A percentile compares a stretch with the other conserved stretches of the same genome.
Evolutionary conservation across 2,797 vertebrate species (phyloP).

Genomic region (Peromyscus aztecus): DNA sequence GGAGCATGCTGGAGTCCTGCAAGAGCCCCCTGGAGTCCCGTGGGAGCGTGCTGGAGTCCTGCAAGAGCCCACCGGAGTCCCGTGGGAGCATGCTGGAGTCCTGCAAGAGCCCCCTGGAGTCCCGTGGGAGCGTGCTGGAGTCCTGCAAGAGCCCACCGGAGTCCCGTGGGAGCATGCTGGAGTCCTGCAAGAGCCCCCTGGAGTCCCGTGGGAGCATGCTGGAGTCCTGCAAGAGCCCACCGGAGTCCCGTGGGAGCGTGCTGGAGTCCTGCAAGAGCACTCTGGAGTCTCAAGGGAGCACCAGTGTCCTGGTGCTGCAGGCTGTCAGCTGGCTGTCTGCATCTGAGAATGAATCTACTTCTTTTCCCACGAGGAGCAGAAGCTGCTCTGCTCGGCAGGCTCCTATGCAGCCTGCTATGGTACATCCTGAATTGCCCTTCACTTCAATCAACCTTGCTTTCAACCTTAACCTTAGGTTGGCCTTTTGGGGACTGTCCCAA

Average conservation of each 20-base stretch:
- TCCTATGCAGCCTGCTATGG: not conserved
- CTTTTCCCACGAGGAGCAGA: not conserved
- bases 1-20: too few relatives aligned
- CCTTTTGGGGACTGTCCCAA: constrained; percentile 76
- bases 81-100: too few relatives aligned
- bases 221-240: too few relatives aligned
- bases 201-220: not conserved
- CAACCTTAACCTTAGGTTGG: constrained; percentile 65
- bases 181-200: not conserved
- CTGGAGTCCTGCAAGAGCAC: not conserved
- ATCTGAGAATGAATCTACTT: not conserved
- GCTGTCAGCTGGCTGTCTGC: too few relatives aligned
- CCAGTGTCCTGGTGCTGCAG: not conserved
- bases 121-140: too few relatives aligned
- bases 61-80: too few relatives aligned
- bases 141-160: too few relatives aligned
- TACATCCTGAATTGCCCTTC: not conserved
- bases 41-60: too few relatives aligned
- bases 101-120: too few relatives aligned
- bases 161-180: too few relatives aligned
- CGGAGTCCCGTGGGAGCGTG: not conserved
- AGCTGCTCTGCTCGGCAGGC: not conserved
- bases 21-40: too few relatives aligned
- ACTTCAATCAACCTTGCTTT: not conserved
- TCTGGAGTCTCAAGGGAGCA: not conserved